A percentile compares a stretch with the other conserved stretches of the same genome.
phyloP scores from a whole-genome alignment of 2,797 vertebrate genomes.

The Gymnothorax reevesii region DNA sequence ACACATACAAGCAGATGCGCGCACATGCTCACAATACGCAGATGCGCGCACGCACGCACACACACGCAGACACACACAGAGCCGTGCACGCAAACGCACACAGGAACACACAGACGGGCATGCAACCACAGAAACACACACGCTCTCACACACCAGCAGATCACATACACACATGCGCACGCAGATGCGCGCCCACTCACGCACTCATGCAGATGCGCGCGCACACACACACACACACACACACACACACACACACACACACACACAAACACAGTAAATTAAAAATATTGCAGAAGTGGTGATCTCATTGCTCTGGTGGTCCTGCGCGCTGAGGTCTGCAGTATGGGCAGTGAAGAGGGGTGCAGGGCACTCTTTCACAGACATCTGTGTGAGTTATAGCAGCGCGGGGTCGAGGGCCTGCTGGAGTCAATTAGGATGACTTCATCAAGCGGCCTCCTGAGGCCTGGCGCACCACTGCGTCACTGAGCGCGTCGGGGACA shows the following conservation, averaged over 20 bases:
- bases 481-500: too few species aligned
- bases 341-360: neutral
- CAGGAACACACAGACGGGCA: neutral
- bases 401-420: neutral
- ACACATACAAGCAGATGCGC: too few species aligned
- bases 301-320: neutral
- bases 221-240: too few species aligned
- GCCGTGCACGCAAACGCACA: too few species aligned
- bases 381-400: neutral
- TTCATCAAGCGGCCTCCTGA: neutral
- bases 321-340: neutral
- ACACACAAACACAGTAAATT: neutral
- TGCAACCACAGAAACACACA: neutral
- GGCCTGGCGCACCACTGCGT: neutral
- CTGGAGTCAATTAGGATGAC: conserved; percentile 8
- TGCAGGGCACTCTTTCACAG: neutral
- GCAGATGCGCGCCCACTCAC: too few species aligned
- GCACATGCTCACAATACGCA: too few species aligned
- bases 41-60: neutral
- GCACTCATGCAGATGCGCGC: neutral
- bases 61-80: neutral
- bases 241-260: neutral
- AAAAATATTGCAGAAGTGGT: neutral
- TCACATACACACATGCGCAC: neutral
- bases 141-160: too few species aligned